Conservation (phyloP, 2,888 invertebrate genomes). For the Blomia tropicalis region DNA sequence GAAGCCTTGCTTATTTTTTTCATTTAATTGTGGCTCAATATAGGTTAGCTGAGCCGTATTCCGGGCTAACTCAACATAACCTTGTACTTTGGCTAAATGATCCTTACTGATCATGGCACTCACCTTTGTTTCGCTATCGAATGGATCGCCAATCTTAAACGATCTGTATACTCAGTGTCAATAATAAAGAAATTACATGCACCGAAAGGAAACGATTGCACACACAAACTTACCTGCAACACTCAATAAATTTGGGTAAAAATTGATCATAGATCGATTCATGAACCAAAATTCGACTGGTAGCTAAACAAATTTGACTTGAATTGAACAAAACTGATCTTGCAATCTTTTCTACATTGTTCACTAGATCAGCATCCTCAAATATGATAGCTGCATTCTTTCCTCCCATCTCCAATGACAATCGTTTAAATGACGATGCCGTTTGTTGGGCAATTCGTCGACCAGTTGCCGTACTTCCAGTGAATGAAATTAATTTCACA, state of each 20-base stretch:
- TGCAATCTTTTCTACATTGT: slow-evolving; percentile 35
- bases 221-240: slow-evolving; percentile 33
- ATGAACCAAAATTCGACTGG: slow-evolving; percentile 43
- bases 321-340: slow-evolving; percentile 42
- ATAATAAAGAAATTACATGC: slow-evolving; percentile 5
- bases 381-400: slow-evolving; percentile 44
- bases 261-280: slow-evolving; percentile 38
- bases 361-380: slow-evolving; percentile 39
- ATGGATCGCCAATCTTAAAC: slow-evolving; percentile 38
- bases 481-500: slow-evolving; percentile 42
- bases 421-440: slow-evolving; percentile 40
- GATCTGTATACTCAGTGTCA: slow-evolving; percentile 32
- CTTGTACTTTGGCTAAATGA: slow-evolving; percentile 39
- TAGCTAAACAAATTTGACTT: slow-evolving; percentile 44
- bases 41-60: slow-evolving; percentile 37
- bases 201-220: neutral
- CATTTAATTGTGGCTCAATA: slow-evolving; percentile 30
- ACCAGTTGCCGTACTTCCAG: slow-evolving; percentile 41
- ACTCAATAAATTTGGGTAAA: slow-evolving; percentile 35
- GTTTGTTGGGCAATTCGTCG: slow-evolving; percentile 35
- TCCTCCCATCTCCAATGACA: slow-evolving; percentile 45
- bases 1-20: slow-evolving; percentile 37
- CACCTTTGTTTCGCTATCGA: slow-evolving; percentile 33
- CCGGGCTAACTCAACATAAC: slow-evolving; percentile 37
- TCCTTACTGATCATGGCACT: slow-evolving; percentile 40